A percentile compares a stretch with the other conserved stretches of the same genome.
These are phyloP conservation scores for Malurus melanocephalus DNA, from an alignment of 2,113 vertebrate species.

Conservation along the genomic window DNA sequence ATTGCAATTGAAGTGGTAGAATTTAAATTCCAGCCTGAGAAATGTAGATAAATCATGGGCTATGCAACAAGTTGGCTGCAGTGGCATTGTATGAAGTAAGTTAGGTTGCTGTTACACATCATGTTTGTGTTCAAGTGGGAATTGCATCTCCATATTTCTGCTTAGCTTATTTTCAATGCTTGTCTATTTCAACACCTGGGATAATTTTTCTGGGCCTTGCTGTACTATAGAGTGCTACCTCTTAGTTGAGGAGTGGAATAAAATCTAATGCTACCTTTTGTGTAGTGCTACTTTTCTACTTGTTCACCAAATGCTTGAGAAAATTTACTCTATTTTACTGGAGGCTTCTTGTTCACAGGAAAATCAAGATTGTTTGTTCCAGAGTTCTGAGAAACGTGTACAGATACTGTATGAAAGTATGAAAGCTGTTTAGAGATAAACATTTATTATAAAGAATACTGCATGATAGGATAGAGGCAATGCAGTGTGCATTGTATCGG, in stretches of 20 bases:
- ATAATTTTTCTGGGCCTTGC: neutral
- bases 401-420: neutral
- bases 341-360: conserved; percentile 27
- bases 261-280: neutral
- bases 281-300: neutral
- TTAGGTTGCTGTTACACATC: neutral
- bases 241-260: neutral
- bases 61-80: neutral
- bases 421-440: neutral
- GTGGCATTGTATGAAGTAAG: neutral
- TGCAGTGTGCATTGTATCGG: neutral
- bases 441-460: neutral
- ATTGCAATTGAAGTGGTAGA: neutral
- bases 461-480: neutral
- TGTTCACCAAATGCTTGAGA: neutral
- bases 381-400: neutral
- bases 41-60: neutral
- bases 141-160: neutral
- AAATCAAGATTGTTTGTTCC: neutral
- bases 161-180: neutral
- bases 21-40: neutral
- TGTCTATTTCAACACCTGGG: neutral
- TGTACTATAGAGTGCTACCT: neutral
- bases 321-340: neutral
- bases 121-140: neutral